phyloP scores from a whole-genome alignment of 2,888 invertebrate species.

The Anarsia innoxiella region DNA sequence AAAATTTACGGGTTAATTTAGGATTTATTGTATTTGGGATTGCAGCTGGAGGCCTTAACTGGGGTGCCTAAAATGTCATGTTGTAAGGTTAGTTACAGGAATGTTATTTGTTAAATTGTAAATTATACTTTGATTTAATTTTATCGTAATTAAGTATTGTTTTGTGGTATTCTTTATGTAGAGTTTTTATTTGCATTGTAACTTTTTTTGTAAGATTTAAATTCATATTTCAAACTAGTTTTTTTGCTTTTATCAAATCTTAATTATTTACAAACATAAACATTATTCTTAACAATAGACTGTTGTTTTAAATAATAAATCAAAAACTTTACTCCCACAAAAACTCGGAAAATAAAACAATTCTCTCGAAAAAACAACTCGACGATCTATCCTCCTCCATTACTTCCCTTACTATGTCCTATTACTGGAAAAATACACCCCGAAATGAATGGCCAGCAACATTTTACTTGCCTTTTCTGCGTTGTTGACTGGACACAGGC shows the following conservation, averaged over 20 bases:
- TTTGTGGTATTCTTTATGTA: not conserved
- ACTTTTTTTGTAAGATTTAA: not conserved
- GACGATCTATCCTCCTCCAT: not conserved
- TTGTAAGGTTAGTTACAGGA: too few relatives aligned
- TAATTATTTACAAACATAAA: too few relatives aligned
- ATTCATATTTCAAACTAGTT: not conserved
- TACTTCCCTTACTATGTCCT: not conserved
- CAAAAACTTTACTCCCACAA: too few relatives aligned
- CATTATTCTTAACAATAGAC: too few relatives aligned
- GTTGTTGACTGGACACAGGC: slow-evolving; percentile 32
- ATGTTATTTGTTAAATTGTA: too few relatives aligned
- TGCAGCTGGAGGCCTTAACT: not conserved
- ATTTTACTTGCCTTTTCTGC: slow-evolving; percentile 27
- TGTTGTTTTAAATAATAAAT: too few relatives aligned
- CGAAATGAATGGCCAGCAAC: slow-evolving; percentile 26
- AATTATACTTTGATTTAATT: not conserved
- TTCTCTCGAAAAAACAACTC: not conserved
- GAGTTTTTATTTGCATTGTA: not conserved
- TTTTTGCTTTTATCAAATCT: not conserved
- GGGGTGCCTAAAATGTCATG: not conserved
- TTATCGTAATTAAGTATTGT: not conserved
- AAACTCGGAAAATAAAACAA: too few relatives aligned
- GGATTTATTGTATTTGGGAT: slow-evolving; percentile 28
- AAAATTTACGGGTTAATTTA: slow-evolving; percentile 46
- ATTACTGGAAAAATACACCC: not conserved